Evolutionary conservation across 2,888 invertebrate species (phyloP).

Genomic region (Omphaloscelis lunosa): DNA sequence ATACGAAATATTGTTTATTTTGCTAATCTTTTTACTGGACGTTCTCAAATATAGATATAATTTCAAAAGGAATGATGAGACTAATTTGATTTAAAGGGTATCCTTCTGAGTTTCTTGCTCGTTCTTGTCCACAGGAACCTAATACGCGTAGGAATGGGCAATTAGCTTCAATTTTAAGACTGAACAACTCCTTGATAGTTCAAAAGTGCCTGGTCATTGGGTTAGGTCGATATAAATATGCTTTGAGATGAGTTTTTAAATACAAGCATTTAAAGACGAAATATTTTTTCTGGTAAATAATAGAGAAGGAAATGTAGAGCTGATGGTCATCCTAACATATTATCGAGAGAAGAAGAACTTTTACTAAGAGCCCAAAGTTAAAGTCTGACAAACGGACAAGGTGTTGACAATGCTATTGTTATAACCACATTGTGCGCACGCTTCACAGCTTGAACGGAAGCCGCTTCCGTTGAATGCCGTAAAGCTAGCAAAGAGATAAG

Average conservation of each 20-base stretch:
- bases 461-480: constrained; percentile 18
- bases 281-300: neutral
- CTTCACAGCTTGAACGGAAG: constrained; percentile 49
- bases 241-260: neutral
- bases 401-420: constrained; percentile 48
- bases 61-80: neutral
- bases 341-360: constrained; percentile 1
- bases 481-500: constrained; percentile 35
- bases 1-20: neutral
- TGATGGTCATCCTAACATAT: neutral
- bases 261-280: neutral
- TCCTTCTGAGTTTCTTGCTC: neutral
- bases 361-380: constrained; percentile 14
- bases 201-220: no score
- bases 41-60: no score
- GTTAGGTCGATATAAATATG: no score
- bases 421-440: constrained; percentile 36
- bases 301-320: neutral
- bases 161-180: neutral
- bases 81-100: neutral
- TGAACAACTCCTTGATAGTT: neutral
- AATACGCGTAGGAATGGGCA: neutral
- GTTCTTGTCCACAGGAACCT: neutral
- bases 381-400: constrained; percentile 25
- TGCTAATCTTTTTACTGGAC: neutral